phyloP scores from a whole-genome alignment of 2,113 vertebrate genomes.

The Centrocercus urophasianus region DNA sequence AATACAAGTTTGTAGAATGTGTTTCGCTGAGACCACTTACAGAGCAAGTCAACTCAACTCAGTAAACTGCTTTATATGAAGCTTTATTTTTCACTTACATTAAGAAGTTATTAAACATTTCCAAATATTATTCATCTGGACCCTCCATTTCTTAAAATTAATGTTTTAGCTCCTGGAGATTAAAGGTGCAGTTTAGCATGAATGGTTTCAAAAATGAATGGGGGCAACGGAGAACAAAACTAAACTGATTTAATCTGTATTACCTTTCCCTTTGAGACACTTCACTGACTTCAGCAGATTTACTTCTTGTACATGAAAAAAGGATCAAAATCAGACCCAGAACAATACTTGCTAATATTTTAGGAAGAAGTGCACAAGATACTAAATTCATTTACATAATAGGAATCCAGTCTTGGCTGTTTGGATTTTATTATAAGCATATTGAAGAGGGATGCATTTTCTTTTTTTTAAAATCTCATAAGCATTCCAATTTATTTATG shows the following conservation, averaged over 20 bases:
- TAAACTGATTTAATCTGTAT: background rate
- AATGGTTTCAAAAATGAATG: background rate
- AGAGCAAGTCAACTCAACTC: background rate
- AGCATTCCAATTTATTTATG: background rate
- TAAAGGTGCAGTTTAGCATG: background rate
- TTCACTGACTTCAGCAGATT: background rate
- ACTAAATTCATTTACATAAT: background rate
- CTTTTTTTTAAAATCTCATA: background rate
- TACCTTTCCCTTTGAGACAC: background rate
- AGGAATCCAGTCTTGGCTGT: background rate
- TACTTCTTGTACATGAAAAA: background rate
- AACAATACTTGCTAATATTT: background rate
- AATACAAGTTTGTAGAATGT: background rate
- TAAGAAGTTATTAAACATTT: background rate
- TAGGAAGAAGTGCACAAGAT: conserved; percentile 1
- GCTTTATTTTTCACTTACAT: background rate
- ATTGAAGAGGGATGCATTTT: background rate
- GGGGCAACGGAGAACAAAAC: background rate
- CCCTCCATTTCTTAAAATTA: background rate
- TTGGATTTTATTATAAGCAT: background rate
- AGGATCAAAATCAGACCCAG: background rate
- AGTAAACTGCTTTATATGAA: background rate
- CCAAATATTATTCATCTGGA: background rate
- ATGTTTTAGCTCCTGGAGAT: background rate
- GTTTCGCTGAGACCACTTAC: background rate